phyloP scores from a whole-genome alignment of 2,113 vertebrate genomes.

The Amphiprion percula region DNA sequence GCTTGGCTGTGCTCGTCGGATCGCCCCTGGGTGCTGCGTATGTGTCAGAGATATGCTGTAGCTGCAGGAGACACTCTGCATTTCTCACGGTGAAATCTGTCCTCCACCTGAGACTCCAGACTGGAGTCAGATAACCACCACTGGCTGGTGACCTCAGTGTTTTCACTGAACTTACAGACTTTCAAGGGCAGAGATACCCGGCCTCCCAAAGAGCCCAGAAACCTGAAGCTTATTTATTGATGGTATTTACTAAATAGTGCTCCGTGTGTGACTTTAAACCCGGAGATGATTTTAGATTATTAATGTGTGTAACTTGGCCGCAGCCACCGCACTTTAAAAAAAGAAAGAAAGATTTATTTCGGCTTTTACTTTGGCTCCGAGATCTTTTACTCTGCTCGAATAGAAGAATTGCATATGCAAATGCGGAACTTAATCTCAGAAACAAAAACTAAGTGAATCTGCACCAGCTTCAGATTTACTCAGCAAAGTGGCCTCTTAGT shows the following conservation, averaged over 20 bases:
- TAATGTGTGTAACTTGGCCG: slow-evolving; percentile 28
- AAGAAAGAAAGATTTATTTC: slow-evolving; percentile 34
- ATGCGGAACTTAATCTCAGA: slow-evolving; percentile 56
- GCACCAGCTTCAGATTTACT: slow-evolving; percentile 79
- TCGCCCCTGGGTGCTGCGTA: slow-evolving; percentile 55
- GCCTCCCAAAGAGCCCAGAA: slow-evolving; percentile 40
- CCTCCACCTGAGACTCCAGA: slow-evolving; percentile 76
- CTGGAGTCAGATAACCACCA: slow-evolving; percentile 81
- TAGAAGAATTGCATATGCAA: slow-evolving; percentile 51
- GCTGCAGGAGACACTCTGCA: slow-evolving; percentile 72
- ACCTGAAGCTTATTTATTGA: slow-evolving; percentile 63
- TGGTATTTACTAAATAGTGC: slow-evolving; percentile 38
- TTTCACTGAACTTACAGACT: slow-evolving; percentile 72
- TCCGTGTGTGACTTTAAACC: slow-evolving; percentile 51
- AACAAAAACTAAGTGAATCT: slow-evolving; percentile 65
- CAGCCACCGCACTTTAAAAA: slow-evolving; percentile 22
- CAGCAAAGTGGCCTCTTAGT: slow-evolving; percentile 83
- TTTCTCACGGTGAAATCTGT: slow-evolving; percentile 78
- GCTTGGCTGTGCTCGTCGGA: slow-evolving; percentile 39
- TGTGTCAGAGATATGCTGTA: slow-evolving; percentile 71
- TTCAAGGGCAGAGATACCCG: slow-evolving; percentile 62
- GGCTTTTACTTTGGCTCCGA: slow-evolving; percentile 47
- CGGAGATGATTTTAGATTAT: slow-evolving; percentile 46
- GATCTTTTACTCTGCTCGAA: slow-evolving; percentile 39
- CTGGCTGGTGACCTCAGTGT: slow-evolving; percentile 75